Evolutionary conservation across 2,113 vertebrate genomes (phyloP), one percentile per base, ranked within the genome.

Genomic region (Thunnus maccoyii): DNA sequence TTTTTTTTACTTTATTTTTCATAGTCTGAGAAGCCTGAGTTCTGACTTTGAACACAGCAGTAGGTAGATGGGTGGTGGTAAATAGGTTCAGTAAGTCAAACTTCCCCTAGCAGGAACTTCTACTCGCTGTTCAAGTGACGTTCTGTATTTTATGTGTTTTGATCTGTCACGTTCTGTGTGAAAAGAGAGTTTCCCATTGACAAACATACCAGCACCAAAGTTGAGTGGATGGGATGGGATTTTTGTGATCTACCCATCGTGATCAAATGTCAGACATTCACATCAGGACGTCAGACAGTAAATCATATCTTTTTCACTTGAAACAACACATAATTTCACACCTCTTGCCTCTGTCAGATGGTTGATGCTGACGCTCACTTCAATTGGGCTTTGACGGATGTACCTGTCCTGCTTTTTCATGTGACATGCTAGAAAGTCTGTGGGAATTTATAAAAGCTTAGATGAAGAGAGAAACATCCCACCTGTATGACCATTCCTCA

Each of bases 321-420:
- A 77, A 90, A 76, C 70, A 72, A 68, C 72, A 55, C 82, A 82
- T 87, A 54, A 27, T 85, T 87, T 82, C 77, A 87, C 64, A 81
- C 63, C 60, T 67, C 73, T 6, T 20, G 3, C 44, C 46, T 72
- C 66, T 41, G 54, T 51, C 44, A 44, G 63, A 50, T 61, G 67
- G 17, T 70, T 84, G 80, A 81, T 70, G 11, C 25, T 54, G 78
- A 27, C 5, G 6, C 50, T 41, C 3, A 46, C 76, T 48, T 46
- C 16, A 20, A 62, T 67, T 47, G 11, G 76, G 1, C 3, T 72
- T 65, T 78, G 72, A 85, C 50, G 27, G 68, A 88, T 70, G 74
- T 71, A 68, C 78, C 65, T 80, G 78, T 73, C 74, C 74, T 71
- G 30, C 63, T 76, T 32, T 58, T 32, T 41, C 60, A 51, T n/a